Evolutionary conservation across 1,140 invertebrate species (phyloP), one percentile per base, ranked within the genome.

Genomic region (Drosophila orosa): DNA sequence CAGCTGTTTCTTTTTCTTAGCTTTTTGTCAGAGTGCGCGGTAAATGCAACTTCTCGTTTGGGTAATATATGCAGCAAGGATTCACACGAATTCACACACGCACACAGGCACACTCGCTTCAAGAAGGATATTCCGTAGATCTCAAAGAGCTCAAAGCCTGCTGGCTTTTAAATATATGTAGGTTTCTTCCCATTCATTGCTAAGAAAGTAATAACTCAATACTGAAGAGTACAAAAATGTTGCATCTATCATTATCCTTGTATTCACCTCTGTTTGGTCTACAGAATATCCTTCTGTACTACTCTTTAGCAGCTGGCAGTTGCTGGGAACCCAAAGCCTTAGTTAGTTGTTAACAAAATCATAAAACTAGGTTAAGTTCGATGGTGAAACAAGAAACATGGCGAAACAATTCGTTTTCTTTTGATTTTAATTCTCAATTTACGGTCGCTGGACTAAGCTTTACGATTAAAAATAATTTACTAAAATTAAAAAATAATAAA

Each of bases 401-500:
- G 48, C 9, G 3, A 24, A 40, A 29, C 61, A 67, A 65, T 42
- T 63, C 42, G 19, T 42, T 48, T 68, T 63, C 33, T 27, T 24
- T 56, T 45, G 65, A 37, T 59, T 63, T 69, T 40, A 42, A 78
- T 65, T 57, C 71, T 57, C 37, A 69, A 74, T 59, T 57, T 54
- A 62, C 44, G 45, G 39, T 65, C 60, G 22, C 37, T 61, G 52
- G 52, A 77, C 48, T 63, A 76, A 48, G 52, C 57, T 60, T 42
- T 52, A 57, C 39, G 27, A 55, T 78, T 78, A 82, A 79, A 54
- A 86, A 85, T 86, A 80, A 83, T 86, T 86, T 82, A 86, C 82
- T 86, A 87, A 68, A 66, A 82, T 87, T 78, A 58, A 22, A 58
- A 62, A 58, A 62, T 62, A 39, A 84, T 27, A 47, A 47, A 75